Percentiles rank a stretch among this genome's conserved stretches.
phyloP scores from a whole-genome alignment of 2,888 invertebrate species.

The Melanargia galathea region DNA sequence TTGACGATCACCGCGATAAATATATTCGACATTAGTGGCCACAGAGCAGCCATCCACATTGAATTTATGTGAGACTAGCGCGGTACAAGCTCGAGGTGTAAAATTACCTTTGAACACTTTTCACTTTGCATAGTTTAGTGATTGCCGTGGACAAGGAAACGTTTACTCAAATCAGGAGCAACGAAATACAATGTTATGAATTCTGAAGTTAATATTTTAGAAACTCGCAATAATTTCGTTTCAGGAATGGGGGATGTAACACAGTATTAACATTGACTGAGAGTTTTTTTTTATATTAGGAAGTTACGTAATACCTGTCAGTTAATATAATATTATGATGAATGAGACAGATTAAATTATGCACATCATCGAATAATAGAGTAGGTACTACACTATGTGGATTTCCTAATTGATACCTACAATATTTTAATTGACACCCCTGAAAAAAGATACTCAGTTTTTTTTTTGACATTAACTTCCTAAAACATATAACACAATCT shows the following conservation, averaged over 20 bases:
- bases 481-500: constrained; percentile 30
- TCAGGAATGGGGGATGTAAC: neutral
- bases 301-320: too few species aligned
- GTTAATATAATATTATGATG: too few species aligned
- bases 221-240: neutral
- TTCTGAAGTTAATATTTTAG: neutral
- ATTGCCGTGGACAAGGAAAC: constrained; percentile 19
- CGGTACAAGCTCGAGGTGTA: constrained; percentile 29
- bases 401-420: neutral
- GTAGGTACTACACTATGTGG: neutral
- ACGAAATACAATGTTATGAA: neutral
- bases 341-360: too few species aligned
- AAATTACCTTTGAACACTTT: constrained; percentile 34
- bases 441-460: neutral
- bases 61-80: constrained; percentile 53
- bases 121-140: constrained; percentile 32
- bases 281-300: too few species aligned
- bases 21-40: constrained; percentile 73
- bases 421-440: neutral
- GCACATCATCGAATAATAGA: too few species aligned
- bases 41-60: constrained; percentile 57
- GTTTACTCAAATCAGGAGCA: neutral
- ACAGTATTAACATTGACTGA: too few species aligned
- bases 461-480: neutral
- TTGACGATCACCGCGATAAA: constrained; percentile 80